Percentiles rank a stretch among this genome's conserved stretches.
phyloP scores from a whole-genome alignment of 2,113 vertebrate genomes.

The Xiphophorus hellerii region DNA sequence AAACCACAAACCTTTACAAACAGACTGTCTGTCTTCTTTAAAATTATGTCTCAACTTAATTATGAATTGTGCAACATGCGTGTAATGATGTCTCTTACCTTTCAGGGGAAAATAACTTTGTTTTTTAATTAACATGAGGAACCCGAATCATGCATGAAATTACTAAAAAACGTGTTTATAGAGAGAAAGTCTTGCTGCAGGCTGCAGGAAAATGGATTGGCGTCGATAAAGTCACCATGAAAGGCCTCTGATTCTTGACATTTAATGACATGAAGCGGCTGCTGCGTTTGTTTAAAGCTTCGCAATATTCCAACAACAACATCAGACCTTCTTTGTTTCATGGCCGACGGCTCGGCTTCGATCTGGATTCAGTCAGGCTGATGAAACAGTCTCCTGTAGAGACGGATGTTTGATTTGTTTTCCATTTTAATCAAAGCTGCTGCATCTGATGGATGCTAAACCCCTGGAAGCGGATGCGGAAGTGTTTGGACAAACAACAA shows the following conservation, averaged over 20 bases:
- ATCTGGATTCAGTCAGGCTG: conserved; percentile 30
- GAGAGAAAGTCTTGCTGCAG: conserved; percentile 35
- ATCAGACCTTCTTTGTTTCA: conserved; percentile 30
- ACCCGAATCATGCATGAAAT: conserved; percentile 39
- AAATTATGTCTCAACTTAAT: no score
- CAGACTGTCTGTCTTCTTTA: conserved; percentile 2
- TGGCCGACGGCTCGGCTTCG: conserved; percentile 38
- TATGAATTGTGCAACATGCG: no score
- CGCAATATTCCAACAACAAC: conserved; percentile 56
- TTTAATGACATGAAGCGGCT: conserved; percentile 55
- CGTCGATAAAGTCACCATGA: conserved; percentile 64
- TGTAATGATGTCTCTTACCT: neutral
- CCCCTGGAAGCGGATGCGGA: conserved; percentile 39
- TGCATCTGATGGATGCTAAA: conserved; percentile 36
- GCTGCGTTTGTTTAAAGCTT: conserved; percentile 42
- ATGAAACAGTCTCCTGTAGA: conserved; percentile 15
- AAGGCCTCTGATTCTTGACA: conserved; percentile 66
- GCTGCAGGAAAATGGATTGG: conserved; percentile 42
- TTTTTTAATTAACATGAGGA: conserved; percentile 11
- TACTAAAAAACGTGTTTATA: conserved; percentile 27
- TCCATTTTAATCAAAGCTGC: conserved; percentile 47
- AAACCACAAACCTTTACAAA: conserved; percentile 8
- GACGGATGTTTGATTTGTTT: conserved; percentile 46
- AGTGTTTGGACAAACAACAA: conserved; percentile 37
- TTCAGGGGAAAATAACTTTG: neutral